phyloP scores from a whole-genome alignment of 2,113 vertebrate genomes.

The Calypte anna region DNA sequence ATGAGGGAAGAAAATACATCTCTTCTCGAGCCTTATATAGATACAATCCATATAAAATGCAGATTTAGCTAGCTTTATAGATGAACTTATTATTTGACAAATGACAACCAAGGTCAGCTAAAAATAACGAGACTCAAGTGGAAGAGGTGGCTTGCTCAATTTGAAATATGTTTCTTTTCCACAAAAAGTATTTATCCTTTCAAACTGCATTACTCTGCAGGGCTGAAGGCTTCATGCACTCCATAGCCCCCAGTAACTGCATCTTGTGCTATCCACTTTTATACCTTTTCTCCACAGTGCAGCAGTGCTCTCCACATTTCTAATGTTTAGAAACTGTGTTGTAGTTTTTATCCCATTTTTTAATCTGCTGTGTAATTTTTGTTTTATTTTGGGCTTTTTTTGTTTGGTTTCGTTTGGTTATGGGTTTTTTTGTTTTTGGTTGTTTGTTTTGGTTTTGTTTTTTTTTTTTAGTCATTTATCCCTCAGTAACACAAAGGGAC shows the following conservation, averaged over 20 bases:
- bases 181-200: neutral
- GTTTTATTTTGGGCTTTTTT: too few species aligned
- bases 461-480: neutral
- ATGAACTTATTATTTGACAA: neutral
- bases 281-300: neutral
- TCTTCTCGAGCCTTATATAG: constrained; percentile 28
- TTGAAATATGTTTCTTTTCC: neutral
- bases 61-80: neutral
- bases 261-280: neutral
- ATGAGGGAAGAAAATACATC: neutral
- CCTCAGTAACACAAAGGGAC: neutral
- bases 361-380: neutral
- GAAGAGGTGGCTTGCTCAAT: neutral
- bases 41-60: constrained; percentile 10
- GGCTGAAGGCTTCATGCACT: neutral
- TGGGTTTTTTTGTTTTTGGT: too few species aligned
- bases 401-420: too few species aligned
- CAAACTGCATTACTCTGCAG: neutral
- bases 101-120: constrained; percentile 30
- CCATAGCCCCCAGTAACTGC: neutral
- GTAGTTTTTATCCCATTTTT: neutral
- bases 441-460: too few species aligned
- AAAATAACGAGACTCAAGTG: neutral
- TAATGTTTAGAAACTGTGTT: neutral
- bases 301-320: neutral